Conservation (phyloP, 2,888 invertebrate species). For the Pterostichus niger region DNA sequence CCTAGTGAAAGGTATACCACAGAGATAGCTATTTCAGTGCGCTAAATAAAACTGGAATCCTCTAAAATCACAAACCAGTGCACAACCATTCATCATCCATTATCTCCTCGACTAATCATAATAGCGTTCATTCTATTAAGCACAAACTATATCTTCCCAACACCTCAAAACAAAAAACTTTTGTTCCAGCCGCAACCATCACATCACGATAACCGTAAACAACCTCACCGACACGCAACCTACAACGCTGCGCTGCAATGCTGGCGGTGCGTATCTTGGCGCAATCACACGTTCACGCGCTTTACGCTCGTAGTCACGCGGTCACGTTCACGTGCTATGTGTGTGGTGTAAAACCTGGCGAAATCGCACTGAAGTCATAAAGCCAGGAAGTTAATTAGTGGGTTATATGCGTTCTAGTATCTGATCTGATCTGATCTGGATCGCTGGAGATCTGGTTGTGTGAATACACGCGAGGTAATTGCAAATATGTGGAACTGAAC, state of each 20-base stretch:
- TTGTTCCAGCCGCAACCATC: no score
- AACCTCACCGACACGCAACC: background rate
- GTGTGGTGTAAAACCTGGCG: slow-evolving; percentile 10
- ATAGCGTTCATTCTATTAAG: no score
- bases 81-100: background rate
- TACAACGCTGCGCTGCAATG: background rate
- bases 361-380: background rate
- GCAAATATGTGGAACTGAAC: background rate
- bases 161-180: no score
- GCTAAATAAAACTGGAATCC: no score
- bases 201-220: background rate
- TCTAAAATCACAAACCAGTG: background rate
- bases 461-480: slow-evolving; percentile 8
- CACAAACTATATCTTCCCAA: no score
- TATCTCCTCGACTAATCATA: no score
- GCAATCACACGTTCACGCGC: background rate
- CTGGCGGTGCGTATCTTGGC: background rate
- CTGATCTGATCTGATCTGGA: slow-evolving; percentile 1
- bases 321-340: background rate
- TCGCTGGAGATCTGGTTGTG: background rate
- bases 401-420: slow-evolving; percentile 4
- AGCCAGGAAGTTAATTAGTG: slow-evolving; percentile 47
- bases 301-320: slow-evolving; percentile 5
- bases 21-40: no score
- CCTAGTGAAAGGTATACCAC: no score